A percentile compares a stretch with the other conserved stretches of the same genome.
These are phyloP conservation scores for Boloria euphrosyne DNA, from an alignment of 2,888 invertebrate genomes.

Conservation along the genomic window DNA sequence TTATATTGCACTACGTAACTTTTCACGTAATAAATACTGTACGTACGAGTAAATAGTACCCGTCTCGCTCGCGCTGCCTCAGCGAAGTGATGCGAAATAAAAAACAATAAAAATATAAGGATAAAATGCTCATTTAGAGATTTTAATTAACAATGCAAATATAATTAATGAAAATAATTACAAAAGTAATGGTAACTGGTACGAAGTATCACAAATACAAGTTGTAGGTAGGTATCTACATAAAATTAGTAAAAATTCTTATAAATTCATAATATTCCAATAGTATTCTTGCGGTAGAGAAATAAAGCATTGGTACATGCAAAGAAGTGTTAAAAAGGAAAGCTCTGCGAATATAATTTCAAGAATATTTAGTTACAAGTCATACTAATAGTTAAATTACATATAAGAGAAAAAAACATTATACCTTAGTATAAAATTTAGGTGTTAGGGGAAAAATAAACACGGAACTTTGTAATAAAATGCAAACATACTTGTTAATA, in stretches of 20 bases:
- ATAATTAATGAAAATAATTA: slow-evolving; percentile 13
- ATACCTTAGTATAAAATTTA: too few species aligned
- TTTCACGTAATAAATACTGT: slow-evolving; percentile 24
- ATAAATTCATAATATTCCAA: too few species aligned
- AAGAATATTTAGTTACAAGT: too few species aligned
- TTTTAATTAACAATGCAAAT: slow-evolving; percentile 8
- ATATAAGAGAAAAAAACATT: too few species aligned
- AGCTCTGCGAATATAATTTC: too few species aligned
- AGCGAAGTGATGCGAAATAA: slow-evolving; percentile 26
- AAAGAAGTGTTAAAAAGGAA: too few species aligned
- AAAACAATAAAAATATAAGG: slow-evolving; percentile 20
- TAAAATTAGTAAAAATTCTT: too few species aligned
- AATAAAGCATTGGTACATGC: too few species aligned
- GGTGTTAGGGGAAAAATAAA: too few species aligned
- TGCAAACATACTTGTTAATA: slow-evolving; percentile 86
- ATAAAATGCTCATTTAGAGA: slow-evolving; percentile 16
- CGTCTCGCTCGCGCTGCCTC: slow-evolving; percentile 33
- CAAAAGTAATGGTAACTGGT: slow-evolving; percentile 12
- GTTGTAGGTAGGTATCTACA: neutral
- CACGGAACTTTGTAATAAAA: neutral
- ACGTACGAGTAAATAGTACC: slow-evolving; percentile 38
- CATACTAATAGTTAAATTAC: too few species aligned
- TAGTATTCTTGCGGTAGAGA: too few species aligned
- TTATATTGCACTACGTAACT: slow-evolving; percentile 15
- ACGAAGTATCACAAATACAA: slow-evolving; percentile 5